phyloP scores from a whole-genome alignment of 2,113 vertebrate species.

The Epinephelus moara region DNA sequence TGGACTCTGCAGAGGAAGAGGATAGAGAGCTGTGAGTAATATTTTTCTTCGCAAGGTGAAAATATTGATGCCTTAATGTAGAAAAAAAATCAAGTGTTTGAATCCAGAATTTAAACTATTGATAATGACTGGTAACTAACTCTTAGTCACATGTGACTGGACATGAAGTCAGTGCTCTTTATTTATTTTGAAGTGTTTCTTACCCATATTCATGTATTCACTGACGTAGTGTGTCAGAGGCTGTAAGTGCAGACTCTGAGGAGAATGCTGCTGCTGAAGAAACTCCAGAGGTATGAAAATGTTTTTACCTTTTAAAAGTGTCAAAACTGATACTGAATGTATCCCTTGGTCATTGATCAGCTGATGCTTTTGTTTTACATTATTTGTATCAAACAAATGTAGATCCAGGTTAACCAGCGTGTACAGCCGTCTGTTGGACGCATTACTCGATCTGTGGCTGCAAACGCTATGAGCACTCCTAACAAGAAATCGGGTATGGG shows the following conservation, averaged over 20 bases:
- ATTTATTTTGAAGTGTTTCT: background rate
- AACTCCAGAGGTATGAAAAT: constrained; percentile 38
- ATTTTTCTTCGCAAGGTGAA: background rate
- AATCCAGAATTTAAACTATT: background rate
- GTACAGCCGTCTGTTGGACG: constrained; percentile 32
- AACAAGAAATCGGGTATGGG: constrained; percentile 43
- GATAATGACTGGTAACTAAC: background rate
- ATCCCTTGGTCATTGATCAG: background rate
- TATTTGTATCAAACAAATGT: constrained; percentile 1
- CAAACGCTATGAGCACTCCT: constrained; percentile 55
- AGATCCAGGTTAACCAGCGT: background rate
- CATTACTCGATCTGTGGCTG: constrained; percentile 82
- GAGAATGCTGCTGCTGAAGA: background rate
- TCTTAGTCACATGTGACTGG: background rate
- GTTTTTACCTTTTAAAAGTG: background rate
- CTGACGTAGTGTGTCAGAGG: constrained; percentile 31
- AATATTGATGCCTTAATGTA: background rate
- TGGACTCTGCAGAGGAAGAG: constrained; percentile 68
- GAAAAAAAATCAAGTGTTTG: background rate
- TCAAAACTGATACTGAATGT: background rate
- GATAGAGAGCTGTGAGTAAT: constrained; percentile 54
- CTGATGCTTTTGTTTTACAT: background rate
- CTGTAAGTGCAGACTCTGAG: constrained; percentile 11
- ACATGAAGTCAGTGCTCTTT: background rate
- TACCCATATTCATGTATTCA: background rate